Percentiles rank a stretch among this genome's conserved stretches.
phyloP scores from a whole-genome alignment of 2,797 vertebrate species.

The Anguilla marmorata region DNA sequence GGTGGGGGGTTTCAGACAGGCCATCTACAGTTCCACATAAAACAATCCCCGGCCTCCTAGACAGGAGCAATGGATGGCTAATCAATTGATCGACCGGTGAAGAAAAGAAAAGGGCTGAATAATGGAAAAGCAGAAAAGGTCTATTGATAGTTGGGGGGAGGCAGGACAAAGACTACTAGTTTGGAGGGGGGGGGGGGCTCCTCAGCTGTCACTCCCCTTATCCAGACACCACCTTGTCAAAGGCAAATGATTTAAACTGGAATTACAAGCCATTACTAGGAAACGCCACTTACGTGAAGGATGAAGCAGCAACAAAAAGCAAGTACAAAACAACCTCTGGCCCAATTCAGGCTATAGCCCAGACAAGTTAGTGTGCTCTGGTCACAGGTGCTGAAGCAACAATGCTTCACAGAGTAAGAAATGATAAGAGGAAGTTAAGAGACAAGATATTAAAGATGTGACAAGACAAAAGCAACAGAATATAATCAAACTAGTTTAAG shows the following conservation, averaged over 20 bases:
- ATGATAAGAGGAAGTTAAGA: not conserved
- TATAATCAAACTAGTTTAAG: too few species aligned
- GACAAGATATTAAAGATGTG: not conserved
- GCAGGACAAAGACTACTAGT: conserved; percentile 8
- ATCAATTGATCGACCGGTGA: conserved; percentile 56
- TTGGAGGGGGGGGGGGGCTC: not conserved
- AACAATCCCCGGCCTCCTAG: conserved; percentile 48
- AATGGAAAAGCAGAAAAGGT: not conserved
- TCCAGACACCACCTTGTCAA: not conserved
- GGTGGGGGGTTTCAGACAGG: conserved; percentile 35
- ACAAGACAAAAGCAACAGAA: not conserved
- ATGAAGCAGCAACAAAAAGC: not conserved
- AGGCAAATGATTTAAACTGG: conserved; percentile 26
- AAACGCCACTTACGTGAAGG: not conserved
- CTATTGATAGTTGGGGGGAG: not conserved
- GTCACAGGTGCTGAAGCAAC: not conserved
- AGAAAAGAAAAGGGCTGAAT: conserved; percentile 43
- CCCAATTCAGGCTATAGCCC: not conserved
- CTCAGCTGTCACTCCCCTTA: not conserved
- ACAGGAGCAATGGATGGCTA: conserved; percentile 52
- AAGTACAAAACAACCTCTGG: not conserved
- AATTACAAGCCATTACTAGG: conserved; percentile 7
- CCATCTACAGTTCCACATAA: conserved; percentile 51
- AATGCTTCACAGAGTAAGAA: not conserved
- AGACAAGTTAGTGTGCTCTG: not conserved